Evolutionary conservation across 1,140 invertebrate species (phyloP), one percentile per base, ranked within the genome.

Genomic region (Zelostemma sp.): DNA sequence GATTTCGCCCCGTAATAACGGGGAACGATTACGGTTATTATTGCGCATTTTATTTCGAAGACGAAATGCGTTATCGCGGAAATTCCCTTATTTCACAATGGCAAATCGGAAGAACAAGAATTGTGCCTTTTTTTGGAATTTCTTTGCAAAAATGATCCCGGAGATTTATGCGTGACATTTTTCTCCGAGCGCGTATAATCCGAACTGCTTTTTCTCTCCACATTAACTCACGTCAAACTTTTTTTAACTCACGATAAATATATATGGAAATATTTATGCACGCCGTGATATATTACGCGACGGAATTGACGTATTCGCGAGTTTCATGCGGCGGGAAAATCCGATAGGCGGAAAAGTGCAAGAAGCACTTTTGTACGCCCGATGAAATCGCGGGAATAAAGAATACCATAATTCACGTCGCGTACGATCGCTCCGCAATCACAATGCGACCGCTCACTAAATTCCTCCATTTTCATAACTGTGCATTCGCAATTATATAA

Each of bases 361-460:
- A 66, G 57, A 31, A 66, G 59, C 63, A 66, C 50, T 71, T 71
- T 66, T 71, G 58, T 66, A 66, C 60, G 64, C 64, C 67, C 59
- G 59, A 67, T 56, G 65, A 51, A 56, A 61, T 25, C 69, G 47
- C 45, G 46, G 63, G 64, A 72, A 72, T 72, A 72, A 72, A 59
- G 60, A 61, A 63, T 66, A 63, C 59, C 63, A 72, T 72, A 72
- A 72, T 72, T 72, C 68, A 72, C 63, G 25, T 8, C 25, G 25
- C 25, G 25, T 8, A 4, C 3, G 25, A 28, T 28, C 25, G 25
- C 25, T 28, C 8, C 25, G 25, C 25, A 8, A 28, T n/a, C 25
- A 28, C 25, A 28, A 28, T 8, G 25, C 25, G 3, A 4, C 8
- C 8, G 8, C 8, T 28, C 25, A 28, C 25, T 4, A 28, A 28